A percentile compares a stretch with the other conserved stretches of the same genome.
Conservation (phyloP, 2,113 vertebrate species). For the Pomatostomus ruficeps region DNA sequence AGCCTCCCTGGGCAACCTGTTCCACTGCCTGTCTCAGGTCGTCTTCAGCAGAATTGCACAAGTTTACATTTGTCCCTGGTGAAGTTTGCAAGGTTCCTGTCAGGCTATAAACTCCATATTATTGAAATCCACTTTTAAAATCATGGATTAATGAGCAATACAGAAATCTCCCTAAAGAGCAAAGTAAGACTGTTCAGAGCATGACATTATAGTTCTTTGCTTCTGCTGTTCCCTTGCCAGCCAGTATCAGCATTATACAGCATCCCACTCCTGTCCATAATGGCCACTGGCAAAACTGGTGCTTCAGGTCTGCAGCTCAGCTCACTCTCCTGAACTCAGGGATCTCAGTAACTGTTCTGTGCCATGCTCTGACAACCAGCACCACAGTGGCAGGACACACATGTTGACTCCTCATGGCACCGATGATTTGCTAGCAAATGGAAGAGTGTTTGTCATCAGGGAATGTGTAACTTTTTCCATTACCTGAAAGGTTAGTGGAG, state of each 20-base stretch:
- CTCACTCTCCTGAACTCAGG: background rate
- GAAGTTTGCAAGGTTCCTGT: background rate
- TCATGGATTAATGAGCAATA: background rate
- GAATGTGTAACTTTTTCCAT: background rate
- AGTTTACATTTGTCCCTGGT: background rate
- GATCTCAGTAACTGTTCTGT: background rate
- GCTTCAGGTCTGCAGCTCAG: background rate
- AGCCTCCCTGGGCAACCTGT: background rate
- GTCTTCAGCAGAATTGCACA: background rate
- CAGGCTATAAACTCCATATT: background rate
- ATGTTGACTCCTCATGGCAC: background rate
- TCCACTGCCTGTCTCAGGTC: background rate
- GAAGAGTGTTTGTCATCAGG: background rate
- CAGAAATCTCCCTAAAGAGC: background rate
- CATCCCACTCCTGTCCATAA: accelerated
- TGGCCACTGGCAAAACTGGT: background rate
- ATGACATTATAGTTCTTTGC: background rate
- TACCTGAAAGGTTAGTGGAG: background rate
- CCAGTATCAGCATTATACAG: background rate
- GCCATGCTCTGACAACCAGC: background rate
- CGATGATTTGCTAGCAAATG: background rate
- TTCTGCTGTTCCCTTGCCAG: background rate
- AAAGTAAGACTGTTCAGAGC: background rate
- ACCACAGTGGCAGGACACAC: background rate
- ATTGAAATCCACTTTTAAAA: background rate